These are phyloP conservation scores for Pachliopta kotzebuea DNA, from an alignment of 2,888 invertebrate species.

Conservation along the genomic window DNA sequence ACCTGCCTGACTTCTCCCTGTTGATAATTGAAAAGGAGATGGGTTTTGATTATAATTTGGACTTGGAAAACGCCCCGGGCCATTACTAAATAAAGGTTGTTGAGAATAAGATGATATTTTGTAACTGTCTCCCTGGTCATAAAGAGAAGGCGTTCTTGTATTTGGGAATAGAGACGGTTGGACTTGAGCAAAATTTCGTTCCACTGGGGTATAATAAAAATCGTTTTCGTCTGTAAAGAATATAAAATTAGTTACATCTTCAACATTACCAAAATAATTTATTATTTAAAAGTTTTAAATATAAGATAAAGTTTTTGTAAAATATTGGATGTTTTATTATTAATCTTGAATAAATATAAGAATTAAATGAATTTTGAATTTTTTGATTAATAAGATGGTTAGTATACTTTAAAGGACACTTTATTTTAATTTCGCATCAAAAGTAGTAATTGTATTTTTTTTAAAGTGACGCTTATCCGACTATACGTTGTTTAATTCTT, in stretches of 20 bases:
- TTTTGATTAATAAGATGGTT: neutral
- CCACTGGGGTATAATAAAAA: constrained; percentile 72
- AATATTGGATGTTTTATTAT: neutral
- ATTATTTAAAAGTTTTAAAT: no score
- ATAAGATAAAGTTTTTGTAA: no score
- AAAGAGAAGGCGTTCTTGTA: constrained; percentile 61
- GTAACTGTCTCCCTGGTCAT: constrained; percentile 63
- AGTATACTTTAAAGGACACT: neutral
- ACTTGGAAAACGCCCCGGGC: constrained; percentile 64
- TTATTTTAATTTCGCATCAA: neutral
- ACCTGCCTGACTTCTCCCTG: constrained; percentile 72
- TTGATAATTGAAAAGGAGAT: constrained; percentile 71
- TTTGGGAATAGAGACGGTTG: constrained; percentile 71
- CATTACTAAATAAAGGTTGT: constrained; percentile 62
- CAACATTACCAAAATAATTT: no score
- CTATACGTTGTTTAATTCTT: constrained; percentile 16
- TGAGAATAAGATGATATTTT: constrained; percentile 57
- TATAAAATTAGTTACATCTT: constrained; percentile 16
- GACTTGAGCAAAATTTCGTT: constrained; percentile 77
- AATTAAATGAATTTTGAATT: neutral
- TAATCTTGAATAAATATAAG: neutral
- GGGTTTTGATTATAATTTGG: constrained; percentile 76
- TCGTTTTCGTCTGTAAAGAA: constrained; percentile 67
- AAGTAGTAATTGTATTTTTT: neutral
- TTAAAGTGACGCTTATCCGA: neutral